These are phyloP conservation scores for Bryconaethiops microstoma DNA, from an alignment of 2,797 vertebrate species.

Conservation along the genomic window DNA sequence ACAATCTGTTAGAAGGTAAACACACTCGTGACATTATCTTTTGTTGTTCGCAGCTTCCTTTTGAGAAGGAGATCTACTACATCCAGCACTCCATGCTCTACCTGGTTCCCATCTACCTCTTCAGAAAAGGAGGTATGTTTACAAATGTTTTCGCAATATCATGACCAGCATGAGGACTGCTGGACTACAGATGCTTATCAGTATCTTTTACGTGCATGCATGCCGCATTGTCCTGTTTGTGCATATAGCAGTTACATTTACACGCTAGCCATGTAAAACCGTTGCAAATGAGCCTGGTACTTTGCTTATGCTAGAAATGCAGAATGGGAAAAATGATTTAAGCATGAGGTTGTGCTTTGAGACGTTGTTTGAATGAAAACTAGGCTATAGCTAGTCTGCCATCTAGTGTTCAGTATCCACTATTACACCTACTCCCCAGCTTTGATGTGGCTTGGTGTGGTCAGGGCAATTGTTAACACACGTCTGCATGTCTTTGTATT, in stretches of 20 bases:
- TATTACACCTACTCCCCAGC: neutral
- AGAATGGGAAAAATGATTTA: neutral
- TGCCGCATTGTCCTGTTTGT: neutral
- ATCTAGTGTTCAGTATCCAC: constrained; percentile 50
- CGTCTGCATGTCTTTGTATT: neutral
- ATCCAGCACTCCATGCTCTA: constrained; percentile 98
- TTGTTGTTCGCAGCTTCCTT: constrained; percentile 86
- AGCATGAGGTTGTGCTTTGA: neutral
- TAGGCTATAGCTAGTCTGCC: constrained; percentile 25
- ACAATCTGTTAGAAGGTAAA: no score
- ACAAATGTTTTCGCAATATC: neutral
- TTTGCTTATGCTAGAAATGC: neutral
- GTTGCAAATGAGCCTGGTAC: neutral
- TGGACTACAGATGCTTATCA: neutral
- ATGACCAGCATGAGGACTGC: neutral
- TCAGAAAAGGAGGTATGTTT: constrained; percentile 93
- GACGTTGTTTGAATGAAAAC: neutral
- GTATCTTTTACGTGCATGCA: neutral
- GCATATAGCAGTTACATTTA: neutral
- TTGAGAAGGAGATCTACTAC: constrained; percentile 97
- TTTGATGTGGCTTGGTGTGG: neutral
- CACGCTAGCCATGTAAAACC: neutral
- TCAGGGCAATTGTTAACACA: neutral
- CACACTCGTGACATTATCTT: constrained; percentile 12
- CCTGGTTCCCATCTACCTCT: constrained; percentile 93